phyloP scores from a whole-genome alignment of 2,888 invertebrate genomes.

The Cosmia trapezina region DNA sequence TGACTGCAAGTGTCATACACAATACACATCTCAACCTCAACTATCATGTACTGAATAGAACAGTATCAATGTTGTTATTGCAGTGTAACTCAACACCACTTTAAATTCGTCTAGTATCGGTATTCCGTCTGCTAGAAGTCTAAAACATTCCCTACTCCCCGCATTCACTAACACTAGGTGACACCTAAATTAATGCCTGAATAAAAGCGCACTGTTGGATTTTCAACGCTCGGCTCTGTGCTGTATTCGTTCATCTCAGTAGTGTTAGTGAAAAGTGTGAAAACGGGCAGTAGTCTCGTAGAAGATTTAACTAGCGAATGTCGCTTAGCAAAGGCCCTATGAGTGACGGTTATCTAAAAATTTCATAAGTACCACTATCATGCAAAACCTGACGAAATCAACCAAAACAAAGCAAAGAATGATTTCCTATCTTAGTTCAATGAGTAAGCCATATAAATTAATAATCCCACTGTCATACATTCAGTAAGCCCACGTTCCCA shows the following conservation, averaged over 20 bases:
- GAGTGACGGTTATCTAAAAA: background rate
- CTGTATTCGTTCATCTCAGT: background rate
- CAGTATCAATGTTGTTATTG: constrained; percentile 6
- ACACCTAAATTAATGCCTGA: background rate
- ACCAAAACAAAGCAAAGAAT: background rate
- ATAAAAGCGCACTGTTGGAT: background rate
- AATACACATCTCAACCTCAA: background rate
- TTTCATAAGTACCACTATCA: background rate
- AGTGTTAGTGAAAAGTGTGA: background rate
- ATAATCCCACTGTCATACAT: background rate
- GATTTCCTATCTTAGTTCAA: background rate
- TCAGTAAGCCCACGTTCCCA: no score
- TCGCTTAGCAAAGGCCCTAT: background rate
- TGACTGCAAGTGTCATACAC: background rate
- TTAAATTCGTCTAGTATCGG: constrained; percentile 7
- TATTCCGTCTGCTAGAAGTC: background rate
- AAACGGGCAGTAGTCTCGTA: background rate
- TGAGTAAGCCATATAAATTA: background rate
- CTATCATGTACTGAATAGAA: background rate
- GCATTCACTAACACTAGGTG: background rate
- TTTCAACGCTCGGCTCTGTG: background rate
- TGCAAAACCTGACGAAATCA: background rate
- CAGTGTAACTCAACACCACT: constrained; percentile 3
- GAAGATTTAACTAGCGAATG: background rate
- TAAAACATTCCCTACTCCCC: constrained; percentile 4